These are phyloP conservation scores for Halichoerus grypus DNA, from an alignment of 2,113 vertebrate genomes.

Conservation along the genomic window DNA sequence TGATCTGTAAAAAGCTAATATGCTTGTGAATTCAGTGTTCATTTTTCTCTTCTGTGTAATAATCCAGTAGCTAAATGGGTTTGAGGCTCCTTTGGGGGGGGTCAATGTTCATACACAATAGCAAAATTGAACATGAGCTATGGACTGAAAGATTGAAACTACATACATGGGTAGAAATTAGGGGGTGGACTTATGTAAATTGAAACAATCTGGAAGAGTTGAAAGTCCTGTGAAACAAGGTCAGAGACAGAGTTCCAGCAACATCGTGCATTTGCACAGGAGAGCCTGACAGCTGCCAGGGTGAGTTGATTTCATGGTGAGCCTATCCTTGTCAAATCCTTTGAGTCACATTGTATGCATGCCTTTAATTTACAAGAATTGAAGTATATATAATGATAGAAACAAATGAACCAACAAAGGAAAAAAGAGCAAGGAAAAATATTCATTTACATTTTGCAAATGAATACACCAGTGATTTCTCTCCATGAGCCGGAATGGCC, in stretches of 20 bases:
- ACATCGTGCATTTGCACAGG: background rate
- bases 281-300: background rate
- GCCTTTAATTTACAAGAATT: background rate
- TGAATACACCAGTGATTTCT: background rate
- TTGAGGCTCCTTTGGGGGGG: background rate
- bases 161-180: background rate
- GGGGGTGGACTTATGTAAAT: background rate
- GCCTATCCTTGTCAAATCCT: no score
- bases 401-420: background rate
- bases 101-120: background rate
- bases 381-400: background rate
- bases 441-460: background rate
- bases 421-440: background rate
- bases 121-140: background rate
- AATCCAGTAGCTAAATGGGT: background rate
- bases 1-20: conserved; percentile 28
- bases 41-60: background rate
- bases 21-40: background rate
- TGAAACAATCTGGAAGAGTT: background rate
- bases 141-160: background rate
- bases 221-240: background rate
- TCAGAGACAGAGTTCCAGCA: background rate
- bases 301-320: background rate
- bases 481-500: background rate
- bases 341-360: background rate